Conservation (phyloP, 2,113 vertebrate genomes). For the Tylochromis polylepis region DNA sequence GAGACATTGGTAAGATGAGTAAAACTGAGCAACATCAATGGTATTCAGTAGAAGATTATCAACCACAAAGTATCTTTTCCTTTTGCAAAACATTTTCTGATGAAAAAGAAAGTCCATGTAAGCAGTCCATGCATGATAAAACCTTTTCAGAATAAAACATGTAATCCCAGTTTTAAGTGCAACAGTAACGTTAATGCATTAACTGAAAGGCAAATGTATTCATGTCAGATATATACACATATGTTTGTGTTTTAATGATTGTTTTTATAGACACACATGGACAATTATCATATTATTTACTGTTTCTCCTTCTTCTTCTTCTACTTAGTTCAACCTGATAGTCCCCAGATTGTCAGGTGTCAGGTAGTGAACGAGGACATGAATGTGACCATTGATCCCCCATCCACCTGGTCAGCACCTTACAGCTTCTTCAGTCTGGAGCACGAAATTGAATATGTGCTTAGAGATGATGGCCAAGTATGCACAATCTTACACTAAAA, state of each 20-base stretch:
- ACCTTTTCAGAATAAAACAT: background rate
- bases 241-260: background rate
- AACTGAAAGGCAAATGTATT: background rate
- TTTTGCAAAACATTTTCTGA: background rate
- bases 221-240: background rate
- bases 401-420: conserved; percentile 67
- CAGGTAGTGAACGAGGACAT: background rate
- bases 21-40: background rate
- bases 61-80: background rate
- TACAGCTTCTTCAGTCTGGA: conserved; percentile 73
- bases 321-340: conserved; percentile 58
- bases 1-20: conserved; percentile 69
- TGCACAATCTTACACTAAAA: background rate
- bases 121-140: background rate
- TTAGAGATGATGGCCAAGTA: conserved; percentile 61
- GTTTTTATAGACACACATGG: background rate
- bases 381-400: conserved; percentile 54
- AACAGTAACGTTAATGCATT: background rate
- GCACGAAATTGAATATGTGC: conserved; percentile 65
- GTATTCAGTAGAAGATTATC: background rate
- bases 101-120: background rate
- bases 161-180: background rate
- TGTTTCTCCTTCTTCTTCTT: background rate
- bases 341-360: conserved; percentile 31
- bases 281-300: background rate